Conservation (phyloP, 2,797 vertebrate genomes). For the Tragelaphus oryx region DNA sequence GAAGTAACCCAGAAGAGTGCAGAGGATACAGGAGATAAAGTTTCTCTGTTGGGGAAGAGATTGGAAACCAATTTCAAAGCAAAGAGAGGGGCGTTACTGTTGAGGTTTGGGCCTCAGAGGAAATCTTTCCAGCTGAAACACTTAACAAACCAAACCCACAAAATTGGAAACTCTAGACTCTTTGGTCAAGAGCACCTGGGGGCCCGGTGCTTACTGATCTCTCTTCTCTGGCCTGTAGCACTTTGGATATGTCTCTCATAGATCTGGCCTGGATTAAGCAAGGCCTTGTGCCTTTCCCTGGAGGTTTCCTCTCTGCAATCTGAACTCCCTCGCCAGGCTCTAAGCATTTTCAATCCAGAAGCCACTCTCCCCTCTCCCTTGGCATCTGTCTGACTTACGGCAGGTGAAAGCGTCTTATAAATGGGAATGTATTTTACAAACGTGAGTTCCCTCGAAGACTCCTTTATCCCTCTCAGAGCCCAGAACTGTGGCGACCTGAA, state of each 20-base stretch:
- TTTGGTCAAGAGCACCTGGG: conserved; percentile 27
- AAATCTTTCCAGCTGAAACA: conserved; percentile 45
- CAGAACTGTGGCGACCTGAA: not conserved
- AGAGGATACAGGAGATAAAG: conserved; percentile 32
- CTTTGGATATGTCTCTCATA: not conserved
- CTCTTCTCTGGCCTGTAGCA: not conserved
- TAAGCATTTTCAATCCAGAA: not conserved
- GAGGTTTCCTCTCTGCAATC: not conserved
- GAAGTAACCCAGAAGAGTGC: not conserved
- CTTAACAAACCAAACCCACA: conserved; percentile 18
- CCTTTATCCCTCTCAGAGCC: not conserved
- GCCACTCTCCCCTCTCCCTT: not conserved
- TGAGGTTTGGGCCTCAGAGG: conserved; percentile 42
- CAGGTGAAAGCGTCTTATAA: not conserved
- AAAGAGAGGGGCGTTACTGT: not conserved
- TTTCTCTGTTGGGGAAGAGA: conserved; percentile 41
- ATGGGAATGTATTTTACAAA: not conserved
- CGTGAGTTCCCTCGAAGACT: not conserved
- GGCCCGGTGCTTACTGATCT: not conserved
- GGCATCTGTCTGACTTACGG: not conserved
- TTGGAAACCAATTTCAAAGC: conserved; percentile 49
- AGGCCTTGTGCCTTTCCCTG: not conserved
- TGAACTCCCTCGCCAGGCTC: not conserved
- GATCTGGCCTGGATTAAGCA: not conserved
- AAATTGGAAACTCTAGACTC: conserved; percentile 35